These are phyloP conservation scores for Puffinus mauretanicus DNA, from an alignment of 2,113 vertebrate species.

Conservation along the genomic window DNA sequence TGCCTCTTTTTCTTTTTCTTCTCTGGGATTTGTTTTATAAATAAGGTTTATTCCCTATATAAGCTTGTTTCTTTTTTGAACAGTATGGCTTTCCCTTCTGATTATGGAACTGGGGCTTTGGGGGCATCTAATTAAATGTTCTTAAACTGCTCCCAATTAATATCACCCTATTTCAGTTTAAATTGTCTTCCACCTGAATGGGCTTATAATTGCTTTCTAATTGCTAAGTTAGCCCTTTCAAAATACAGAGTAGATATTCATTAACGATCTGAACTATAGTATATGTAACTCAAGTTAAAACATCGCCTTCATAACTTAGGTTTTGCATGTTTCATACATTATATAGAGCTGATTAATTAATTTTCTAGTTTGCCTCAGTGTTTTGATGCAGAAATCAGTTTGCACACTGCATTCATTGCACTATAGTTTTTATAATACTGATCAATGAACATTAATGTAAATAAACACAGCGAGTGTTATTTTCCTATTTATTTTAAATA, in stretches of 20 bases:
- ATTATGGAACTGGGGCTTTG: background rate
- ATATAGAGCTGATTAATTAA: background rate
- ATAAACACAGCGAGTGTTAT: background rate
- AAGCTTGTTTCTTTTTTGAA: background rate
- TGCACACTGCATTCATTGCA: background rate
- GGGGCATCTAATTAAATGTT: slow-evolving; percentile 15
- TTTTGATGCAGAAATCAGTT: background rate
- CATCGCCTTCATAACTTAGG: background rate
- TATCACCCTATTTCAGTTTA: background rate
- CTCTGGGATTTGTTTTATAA: background rate
- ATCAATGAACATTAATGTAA: background rate
- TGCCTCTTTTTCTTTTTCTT: background rate
- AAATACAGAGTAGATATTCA: background rate
- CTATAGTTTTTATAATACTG: background rate
- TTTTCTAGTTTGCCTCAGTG: background rate
- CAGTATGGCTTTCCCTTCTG: background rate
- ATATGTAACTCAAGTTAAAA: background rate
- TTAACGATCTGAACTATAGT: background rate
- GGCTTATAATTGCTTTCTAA: slow-evolving; percentile 25
- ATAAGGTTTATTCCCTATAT: background rate
- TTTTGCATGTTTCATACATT: background rate
- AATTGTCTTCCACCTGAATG: slow-evolving; percentile 30
- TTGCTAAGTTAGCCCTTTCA: background rate
- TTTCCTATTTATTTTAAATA: background rate
- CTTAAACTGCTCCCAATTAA: slow-evolving; percentile 12